Base-by-base conservation (phyloP, 1,140 invertebrate species). In the Cylas formicarius region DNA sequence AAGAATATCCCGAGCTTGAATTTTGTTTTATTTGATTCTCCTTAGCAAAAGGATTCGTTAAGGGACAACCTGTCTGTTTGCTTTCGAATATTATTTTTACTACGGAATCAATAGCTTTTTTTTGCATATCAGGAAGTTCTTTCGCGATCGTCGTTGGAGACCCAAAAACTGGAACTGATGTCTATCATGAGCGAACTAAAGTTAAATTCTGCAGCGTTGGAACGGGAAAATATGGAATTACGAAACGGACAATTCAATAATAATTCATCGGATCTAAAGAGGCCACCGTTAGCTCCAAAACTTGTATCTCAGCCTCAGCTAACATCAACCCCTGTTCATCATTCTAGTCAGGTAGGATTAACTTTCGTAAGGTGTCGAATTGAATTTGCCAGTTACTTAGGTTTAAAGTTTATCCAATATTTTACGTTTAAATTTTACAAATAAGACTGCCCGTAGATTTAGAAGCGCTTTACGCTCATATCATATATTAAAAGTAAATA, bases 141-240 rank as follows among this genome's bases (percentile, higher is more conserved):
- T 41, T 83, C 83, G 17, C 74, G 86, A 37, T 91, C 90, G 13
- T 84, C 85, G 7, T 64, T 94, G 28, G 91, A 95, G 70, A 94
- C 89, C 0, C 90, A 95, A 66, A 95, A 95, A 65, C 67, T 96
- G 45, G 90, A 96, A 66, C 67, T 97, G 28, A 75, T 95, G 70
- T 88, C 84, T 46, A 87, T 92, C 50, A 75, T 96, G 40, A 91
- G 89, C 32, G 87, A 90, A 61, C 72, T 95, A 49, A 88, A 94
- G 54, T 69, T 94, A 22, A 82, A 84, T 56, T 78, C 87, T 39
- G 80, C 86, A 1, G 80, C 80, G 21, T 68, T 90, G 18, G 90
- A 97, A 60, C 75, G 86, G 22, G 90, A 94, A 53, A 85, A 91
- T 60, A 58, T 81, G 19, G 80, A 86, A 52, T 66, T 85, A 37